Evolutionary conservation across 1,140 invertebrate species (phyloP).

Genomic region (Pantala flavescens): DNA sequence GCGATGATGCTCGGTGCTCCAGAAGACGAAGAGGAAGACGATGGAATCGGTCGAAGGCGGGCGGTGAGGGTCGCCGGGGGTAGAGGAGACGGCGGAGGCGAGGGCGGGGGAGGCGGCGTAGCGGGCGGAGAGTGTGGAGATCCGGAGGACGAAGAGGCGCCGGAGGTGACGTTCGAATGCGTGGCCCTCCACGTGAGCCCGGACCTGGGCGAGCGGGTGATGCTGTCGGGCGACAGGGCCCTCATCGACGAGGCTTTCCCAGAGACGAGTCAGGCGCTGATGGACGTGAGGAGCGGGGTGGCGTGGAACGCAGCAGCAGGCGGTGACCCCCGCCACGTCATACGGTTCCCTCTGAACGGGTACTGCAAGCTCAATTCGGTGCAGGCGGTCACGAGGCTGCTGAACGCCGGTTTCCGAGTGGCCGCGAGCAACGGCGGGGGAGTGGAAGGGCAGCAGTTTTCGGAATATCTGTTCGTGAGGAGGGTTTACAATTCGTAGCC

Average conservation of each 20-base stretch:
- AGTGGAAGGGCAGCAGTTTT: slow-evolving; percentile 85
- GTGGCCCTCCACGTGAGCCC: slow-evolving; percentile 79
- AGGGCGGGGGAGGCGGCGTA: background rate
- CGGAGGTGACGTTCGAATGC: slow-evolving; percentile 58
- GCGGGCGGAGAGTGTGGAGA: slow-evolving; percentile 15
- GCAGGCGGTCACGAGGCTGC: slow-evolving; percentile 74
- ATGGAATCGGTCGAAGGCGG: background rate
- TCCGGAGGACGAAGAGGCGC: slow-evolving; percentile 18
- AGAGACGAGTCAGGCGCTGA: slow-evolving; percentile 71
- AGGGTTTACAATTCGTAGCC: slow-evolving; percentile 36
- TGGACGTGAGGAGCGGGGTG: slow-evolving; percentile 67
- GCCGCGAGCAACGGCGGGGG: slow-evolving; percentile 78
- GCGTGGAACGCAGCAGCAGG: slow-evolving; percentile 57
- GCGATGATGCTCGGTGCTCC: slow-evolving; percentile 29
- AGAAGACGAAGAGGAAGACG: slow-evolving; percentile 17
- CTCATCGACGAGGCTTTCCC: slow-evolving; percentile 78
- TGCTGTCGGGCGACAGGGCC: slow-evolving; percentile 67
- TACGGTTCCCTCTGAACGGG: slow-evolving; percentile 82
- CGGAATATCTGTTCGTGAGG: slow-evolving; percentile 77
- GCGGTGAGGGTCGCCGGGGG: background rate
- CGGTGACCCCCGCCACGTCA: slow-evolving; percentile 71
- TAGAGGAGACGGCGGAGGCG: background rate
- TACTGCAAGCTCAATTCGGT: slow-evolving; percentile 87
- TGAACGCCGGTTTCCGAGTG: slow-evolving; percentile 74
- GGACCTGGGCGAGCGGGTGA: slow-evolving; percentile 76